Conservation (phyloP, 1,140 invertebrate genomes). For the Thaumetopoea pityocampa region DNA sequence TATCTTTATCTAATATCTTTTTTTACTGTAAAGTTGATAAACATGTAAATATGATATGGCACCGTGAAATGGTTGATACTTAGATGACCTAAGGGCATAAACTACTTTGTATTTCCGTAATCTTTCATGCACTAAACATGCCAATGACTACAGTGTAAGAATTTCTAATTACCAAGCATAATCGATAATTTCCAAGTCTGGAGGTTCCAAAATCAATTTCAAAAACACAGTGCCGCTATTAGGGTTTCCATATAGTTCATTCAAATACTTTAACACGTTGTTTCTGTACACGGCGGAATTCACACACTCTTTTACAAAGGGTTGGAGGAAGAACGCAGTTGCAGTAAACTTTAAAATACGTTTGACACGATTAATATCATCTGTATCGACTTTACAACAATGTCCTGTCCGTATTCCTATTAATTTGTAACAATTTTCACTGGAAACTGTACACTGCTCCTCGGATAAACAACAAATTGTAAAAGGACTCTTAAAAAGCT, state of each 20-base stretch:
- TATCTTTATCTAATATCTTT: too few relatives aligned
- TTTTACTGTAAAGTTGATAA: too few relatives aligned
- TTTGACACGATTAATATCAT: slow-evolving; percentile 13
- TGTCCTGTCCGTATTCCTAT: slow-evolving; percentile 37
- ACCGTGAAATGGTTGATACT: too few relatives aligned
- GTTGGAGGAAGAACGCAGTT: slow-evolving; percentile 47
- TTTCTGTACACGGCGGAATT: slow-evolving; percentile 47
- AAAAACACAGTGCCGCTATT: slow-evolving; percentile 42
- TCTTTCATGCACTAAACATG: too few relatives aligned
- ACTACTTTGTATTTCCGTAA: too few relatives aligned
- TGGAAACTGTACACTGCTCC: slow-evolving; percentile 37
- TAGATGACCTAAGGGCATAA: neutral
- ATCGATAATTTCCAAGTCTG: slow-evolving; percentile 80
- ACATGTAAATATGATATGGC: too few relatives aligned
- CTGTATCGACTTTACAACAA: slow-evolving; percentile 18
- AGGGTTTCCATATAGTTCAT: slow-evolving; percentile 29
- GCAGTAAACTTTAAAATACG: slow-evolving; percentile 36
- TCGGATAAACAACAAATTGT: slow-evolving; percentile 50
- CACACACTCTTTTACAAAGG: slow-evolving; percentile 53
- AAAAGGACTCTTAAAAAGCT: slow-evolving; percentile 41
- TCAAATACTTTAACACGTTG: slow-evolving; percentile 44
- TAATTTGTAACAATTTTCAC: slow-evolving; percentile 31
- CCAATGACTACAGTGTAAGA: neutral
- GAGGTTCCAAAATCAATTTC: slow-evolving; percentile 67
- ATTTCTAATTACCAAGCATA: slow-evolving; percentile 77